Evolutionary conservation across 2,797 vertebrate species (phyloP).

Genomic region (Muraenolepis orangiensis): DNA sequence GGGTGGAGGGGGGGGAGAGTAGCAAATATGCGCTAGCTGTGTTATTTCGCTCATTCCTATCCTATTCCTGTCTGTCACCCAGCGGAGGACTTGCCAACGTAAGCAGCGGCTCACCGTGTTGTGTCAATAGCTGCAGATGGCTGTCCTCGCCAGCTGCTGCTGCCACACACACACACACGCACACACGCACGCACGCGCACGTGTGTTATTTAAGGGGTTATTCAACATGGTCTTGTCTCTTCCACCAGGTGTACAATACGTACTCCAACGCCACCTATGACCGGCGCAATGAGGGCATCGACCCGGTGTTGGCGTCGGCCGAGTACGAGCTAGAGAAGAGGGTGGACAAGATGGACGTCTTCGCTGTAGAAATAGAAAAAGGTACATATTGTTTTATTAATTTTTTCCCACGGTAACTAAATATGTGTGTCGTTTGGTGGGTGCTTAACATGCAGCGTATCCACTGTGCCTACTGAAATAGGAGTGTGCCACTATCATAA

Average conservation of each 20-base stretch:
- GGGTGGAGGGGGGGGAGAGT: neutral
- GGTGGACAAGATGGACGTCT: conserved; percentile 89
- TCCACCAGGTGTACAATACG: conserved; percentile 80
- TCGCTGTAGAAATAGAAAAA: conserved; percentile 89
- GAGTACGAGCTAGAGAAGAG: conserved; percentile 91
- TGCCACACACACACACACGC: no score
- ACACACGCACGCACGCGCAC: neutral
- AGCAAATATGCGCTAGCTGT: conserved; percentile 14
- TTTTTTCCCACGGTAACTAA: no score
- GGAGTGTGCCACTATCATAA: no score
- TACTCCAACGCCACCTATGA: conserved; percentile 88
- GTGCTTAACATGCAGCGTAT: no score
- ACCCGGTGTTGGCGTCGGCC: conserved; percentile 87
- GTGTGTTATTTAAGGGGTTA: neutral
- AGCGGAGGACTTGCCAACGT: conserved; percentile 34
- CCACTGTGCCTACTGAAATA: no score
- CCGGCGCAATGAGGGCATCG: conserved; percentile 85
- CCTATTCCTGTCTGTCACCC: conserved; percentile 10
- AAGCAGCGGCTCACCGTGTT: conserved; percentile 35
- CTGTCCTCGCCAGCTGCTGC: conserved; percentile 23
- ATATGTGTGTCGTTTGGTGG: neutral
- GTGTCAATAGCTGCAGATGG: conserved; percentile 49
- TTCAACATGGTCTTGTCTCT: neutral
- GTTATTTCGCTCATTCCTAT: conserved; percentile 6
- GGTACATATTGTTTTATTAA: conserved; percentile 68